Evolutionary conservation across 2,113 vertebrate species (phyloP).

Genomic region (Dipodomys spectabilis): DNA sequence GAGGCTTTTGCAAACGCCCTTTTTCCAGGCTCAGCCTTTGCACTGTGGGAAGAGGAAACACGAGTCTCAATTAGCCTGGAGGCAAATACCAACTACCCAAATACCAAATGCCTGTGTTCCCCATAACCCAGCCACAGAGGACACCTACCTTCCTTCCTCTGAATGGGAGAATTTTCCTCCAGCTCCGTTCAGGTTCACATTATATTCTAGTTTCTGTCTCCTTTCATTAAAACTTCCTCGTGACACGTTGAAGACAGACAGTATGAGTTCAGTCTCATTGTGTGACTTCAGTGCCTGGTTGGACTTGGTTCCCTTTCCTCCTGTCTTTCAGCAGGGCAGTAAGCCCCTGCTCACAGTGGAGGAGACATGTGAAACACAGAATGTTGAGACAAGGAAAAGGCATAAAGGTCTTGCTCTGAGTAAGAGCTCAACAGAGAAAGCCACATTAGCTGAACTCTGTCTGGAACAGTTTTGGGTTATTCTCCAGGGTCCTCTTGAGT

Average conservation of each 20-base stretch:
- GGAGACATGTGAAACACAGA: no score
- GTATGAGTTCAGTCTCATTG: not conserved
- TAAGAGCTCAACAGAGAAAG: not conserved
- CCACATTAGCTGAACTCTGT: not conserved
- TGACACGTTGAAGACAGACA: not conserved
- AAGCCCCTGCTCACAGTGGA: not conserved
- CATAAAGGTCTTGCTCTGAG: not conserved
- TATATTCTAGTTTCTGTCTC: not conserved
- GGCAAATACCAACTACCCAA: slow-evolving; percentile 35
- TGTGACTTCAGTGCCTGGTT: not conserved
- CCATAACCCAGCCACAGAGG: not conserved
- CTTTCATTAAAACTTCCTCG: not conserved
- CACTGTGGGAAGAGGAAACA: no score
- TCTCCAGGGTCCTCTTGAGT: not conserved
- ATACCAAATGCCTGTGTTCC: not conserved
- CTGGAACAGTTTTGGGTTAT: not conserved
- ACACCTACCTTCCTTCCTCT: not conserved
- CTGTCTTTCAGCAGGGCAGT: not conserved
- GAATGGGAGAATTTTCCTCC: not conserved
- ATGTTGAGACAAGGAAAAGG: no score
- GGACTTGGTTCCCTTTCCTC: not conserved
- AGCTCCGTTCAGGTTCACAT: not conserved
- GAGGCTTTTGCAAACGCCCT: not conserved
- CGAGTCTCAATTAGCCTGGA: not conserved
- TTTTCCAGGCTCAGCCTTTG: not conserved